Evolutionary conservation across 2,113 vertebrate genomes (phyloP).

Genomic region (Trochalopteron elliotii): DNA sequence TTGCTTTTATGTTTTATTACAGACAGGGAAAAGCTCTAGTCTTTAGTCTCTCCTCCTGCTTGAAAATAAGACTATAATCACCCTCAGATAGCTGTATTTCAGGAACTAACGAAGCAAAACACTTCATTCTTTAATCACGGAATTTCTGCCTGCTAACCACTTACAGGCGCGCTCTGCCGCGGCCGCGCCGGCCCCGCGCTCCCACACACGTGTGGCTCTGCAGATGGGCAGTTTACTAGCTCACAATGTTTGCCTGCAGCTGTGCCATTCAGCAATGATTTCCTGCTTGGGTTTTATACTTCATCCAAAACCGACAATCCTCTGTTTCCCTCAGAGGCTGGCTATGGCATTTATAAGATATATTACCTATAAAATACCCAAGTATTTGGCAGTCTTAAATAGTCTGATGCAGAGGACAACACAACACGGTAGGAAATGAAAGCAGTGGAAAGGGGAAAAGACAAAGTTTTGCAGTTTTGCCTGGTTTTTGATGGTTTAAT

Average conservation of each 20-base stretch:
- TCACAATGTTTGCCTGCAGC: slow-evolving; percentile 59
- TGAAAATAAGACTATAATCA: slow-evolving; percentile 5
- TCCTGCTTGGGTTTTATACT: slow-evolving; percentile 61
- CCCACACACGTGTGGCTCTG: slow-evolving; percentile 52
- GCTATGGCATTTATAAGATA: slow-evolving; percentile 67
- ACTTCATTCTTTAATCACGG: slow-evolving; percentile 16
- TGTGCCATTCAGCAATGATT: slow-evolving; percentile 62
- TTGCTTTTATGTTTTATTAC: neutral
- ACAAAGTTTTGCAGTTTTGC: slow-evolving; percentile 27
- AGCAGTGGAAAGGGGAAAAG: slow-evolving; percentile 34
- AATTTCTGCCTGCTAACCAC: slow-evolving; percentile 31
- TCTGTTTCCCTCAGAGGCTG: slow-evolving; percentile 59
- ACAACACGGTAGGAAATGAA: slow-evolving; percentile 47
- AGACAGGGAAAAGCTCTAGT: neutral
- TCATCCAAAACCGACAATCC: slow-evolving; percentile 63
- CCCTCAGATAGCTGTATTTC: slow-evolving; percentile 25
- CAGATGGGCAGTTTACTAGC: slow-evolving; percentile 66
- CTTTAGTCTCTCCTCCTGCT: neutral
- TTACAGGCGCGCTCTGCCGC: neutral
- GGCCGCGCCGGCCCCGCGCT: neutral
- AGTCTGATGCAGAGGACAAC: slow-evolving; percentile 59
- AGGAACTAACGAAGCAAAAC: slow-evolving; percentile 38
- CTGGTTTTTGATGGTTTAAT: slow-evolving; percentile 20
- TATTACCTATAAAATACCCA: slow-evolving; percentile 66
- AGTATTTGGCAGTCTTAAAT: slow-evolving; percentile 59